These are phyloP conservation scores for Antitype chi DNA, from an alignment of 2,888 invertebrate species.

Conservation along the genomic window DNA sequence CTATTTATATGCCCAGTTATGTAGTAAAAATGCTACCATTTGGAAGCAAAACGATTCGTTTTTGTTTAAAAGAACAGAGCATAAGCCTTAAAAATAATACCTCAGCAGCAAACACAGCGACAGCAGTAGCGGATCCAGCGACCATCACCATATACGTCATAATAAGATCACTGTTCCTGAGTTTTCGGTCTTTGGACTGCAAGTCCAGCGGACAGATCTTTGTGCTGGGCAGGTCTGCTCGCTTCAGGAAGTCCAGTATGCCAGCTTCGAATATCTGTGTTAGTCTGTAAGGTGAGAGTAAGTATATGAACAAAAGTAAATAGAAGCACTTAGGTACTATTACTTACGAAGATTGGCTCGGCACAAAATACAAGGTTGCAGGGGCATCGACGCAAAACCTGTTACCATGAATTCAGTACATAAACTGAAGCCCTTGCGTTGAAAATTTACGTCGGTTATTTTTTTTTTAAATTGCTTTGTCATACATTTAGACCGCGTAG, in stretches of 20 bases:
- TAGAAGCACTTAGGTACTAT: neutral
- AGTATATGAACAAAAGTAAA: neutral
- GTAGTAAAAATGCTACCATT: no score
- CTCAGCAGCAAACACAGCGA: conserved; percentile 92
- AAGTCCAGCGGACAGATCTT: conserved; percentile 95
- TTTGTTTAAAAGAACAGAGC: no score
- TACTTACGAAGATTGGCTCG: neutral
- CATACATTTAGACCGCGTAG: no score
- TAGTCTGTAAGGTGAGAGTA: conserved; percentile 87
- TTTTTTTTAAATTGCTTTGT: no score
- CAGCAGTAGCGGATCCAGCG: conserved; percentile 92
- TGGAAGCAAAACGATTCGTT: no score
- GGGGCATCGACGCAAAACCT: no score
- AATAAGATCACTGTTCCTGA: conserved; percentile 94
- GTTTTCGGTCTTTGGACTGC: conserved; percentile 94
- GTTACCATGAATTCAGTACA: no score
- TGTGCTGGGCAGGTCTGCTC: conserved; percentile 92
- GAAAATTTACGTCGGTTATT: no score
- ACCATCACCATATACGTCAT: conserved; percentile 95
- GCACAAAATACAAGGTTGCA: neutral
- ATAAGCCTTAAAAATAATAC: neutral
- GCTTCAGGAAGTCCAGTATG: conserved; percentile 92
- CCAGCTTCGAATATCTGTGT: conserved; percentile 94
- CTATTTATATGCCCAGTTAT: no score
- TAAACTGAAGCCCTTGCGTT: no score